These are phyloP conservation scores for Erebia epiphron DNA, from an alignment of 2,888 invertebrate genomes.

Conservation along the genomic window DNA sequence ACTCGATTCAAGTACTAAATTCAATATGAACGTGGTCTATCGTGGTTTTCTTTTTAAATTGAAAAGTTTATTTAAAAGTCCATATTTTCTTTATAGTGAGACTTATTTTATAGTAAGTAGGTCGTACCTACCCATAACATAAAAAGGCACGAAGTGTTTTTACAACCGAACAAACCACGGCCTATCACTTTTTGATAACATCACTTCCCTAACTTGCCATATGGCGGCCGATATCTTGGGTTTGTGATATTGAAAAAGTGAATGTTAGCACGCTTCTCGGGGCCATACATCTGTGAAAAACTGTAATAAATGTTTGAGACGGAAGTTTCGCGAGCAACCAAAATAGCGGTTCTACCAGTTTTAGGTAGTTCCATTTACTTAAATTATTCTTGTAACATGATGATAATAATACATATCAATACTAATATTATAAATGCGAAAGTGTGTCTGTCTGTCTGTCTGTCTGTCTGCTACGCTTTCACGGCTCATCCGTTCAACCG, in stretches of 20 bases:
- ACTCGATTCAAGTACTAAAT: conserved; percentile 14
- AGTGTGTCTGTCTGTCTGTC: no score
- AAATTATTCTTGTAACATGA: not conserved
- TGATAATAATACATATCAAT: no score
- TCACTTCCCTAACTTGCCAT: conserved; percentile 82
- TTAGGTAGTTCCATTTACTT: not conserved
- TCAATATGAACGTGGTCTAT: conserved; percentile 11
- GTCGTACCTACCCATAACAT: conserved; percentile 54
- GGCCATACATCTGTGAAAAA: not conserved
- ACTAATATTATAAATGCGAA: no score
- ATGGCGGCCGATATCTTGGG: conserved; percentile 79
- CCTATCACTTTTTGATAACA: conserved; percentile 83
- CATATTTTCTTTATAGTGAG: not conserved
- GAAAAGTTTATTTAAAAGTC: not conserved
- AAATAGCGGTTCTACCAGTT: not conserved
- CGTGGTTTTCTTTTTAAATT: not conserved
- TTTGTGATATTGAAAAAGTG: conserved; percentile 78
- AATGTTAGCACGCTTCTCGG: conserved; percentile 50
- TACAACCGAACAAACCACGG: conserved; percentile 78
- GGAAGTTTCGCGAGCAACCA: not conserved
- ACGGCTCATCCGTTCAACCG: no score
- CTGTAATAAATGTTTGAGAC: not conserved
- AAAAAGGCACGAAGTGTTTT: conserved; percentile 72
- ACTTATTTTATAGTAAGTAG: not conserved
- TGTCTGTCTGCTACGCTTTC: no score